Evolutionary conservation across 2,797 vertebrate genomes (phyloP).

Genomic region (Gouania willdenowi): DNA sequence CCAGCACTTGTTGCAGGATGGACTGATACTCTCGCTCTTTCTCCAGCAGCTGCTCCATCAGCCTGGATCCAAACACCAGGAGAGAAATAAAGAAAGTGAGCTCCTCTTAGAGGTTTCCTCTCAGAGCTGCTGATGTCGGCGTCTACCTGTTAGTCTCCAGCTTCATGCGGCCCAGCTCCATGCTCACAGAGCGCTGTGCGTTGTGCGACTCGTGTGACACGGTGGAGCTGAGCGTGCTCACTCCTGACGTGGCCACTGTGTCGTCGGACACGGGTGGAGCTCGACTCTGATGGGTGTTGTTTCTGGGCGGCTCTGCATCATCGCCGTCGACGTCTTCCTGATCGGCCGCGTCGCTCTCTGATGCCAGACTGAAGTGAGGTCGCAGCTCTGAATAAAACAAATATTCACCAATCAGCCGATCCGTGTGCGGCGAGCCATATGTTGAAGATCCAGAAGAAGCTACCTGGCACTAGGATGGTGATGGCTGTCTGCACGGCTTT

Average conservation of each 20-base stretch:
- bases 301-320: conserved; percentile 68
- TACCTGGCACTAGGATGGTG: conserved; percentile 97
- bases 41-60: conserved; percentile 89
- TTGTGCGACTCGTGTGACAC: conserved; percentile 89
- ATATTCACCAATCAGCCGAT: not conserved
- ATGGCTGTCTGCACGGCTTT: conserved; percentile 98
- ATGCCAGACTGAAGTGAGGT: conserved; percentile 94
- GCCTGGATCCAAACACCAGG: conserved; percentile 60
- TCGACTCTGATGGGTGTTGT: conserved; percentile 70
- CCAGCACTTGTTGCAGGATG: conserved; percentile 90
- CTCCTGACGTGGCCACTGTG: conserved; percentile 90
- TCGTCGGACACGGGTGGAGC: conserved; percentile 80
- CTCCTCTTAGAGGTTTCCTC: not conserved
- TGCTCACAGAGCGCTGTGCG: conserved; percentile 83
- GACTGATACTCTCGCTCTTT: conserved; percentile 93
- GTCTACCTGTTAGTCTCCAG: conserved; percentile 88
- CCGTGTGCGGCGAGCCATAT: too few species aligned
- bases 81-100: not conserved
- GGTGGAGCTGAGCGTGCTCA: conserved; percentile 97
- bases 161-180: conserved; percentile 93
- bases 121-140: not conserved
- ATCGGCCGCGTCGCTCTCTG: conserved; percentile 91
- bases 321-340: conserved; percentile 87
- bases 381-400: conserved; percentile 80
- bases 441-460: not conserved